phyloP scores from a whole-genome alignment of 1,140 invertebrate species.

The Thalassaphorura encarpata region DNA sequence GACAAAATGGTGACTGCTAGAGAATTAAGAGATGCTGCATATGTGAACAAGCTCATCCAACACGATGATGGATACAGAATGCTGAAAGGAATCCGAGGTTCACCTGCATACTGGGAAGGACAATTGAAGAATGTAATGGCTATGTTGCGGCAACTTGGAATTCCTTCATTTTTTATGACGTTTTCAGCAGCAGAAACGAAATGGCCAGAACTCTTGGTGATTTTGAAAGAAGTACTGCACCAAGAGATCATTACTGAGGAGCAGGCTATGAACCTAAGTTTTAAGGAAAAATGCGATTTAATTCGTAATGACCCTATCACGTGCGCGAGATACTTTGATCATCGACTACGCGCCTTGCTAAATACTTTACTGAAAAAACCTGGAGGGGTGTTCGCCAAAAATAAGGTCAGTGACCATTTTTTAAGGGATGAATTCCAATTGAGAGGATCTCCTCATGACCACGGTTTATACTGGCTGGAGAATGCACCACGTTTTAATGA shows the following conservation, averaged over 20 bases:
- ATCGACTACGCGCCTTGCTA: neutral
- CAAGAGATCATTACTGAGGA: slow-evolving; percentile 6
- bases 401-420: slow-evolving; percentile 27
- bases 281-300: neutral
- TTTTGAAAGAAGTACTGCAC: too few species aligned
- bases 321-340: slow-evolving; percentile 3
- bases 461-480: slow-evolving; percentile 35
- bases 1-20: neutral
- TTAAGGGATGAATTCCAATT: slow-evolving; percentile 41
- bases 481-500: slow-evolving; percentile 30
- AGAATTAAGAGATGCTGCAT: neutral
- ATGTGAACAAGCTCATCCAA: neutral
- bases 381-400: neutral
- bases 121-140: neutral
- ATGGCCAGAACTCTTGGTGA: neutral
- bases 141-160: neutral
- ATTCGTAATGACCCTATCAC: slow-evolving; percentile 4
- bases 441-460: slow-evolving; percentile 38
- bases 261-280: neutral
- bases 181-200: neutral
- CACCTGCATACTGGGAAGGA: neutral
- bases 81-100: neutral
- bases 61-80: neutral
- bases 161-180: neutral
- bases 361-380: neutral